Evolutionary conservation across 2,888 invertebrate species (phyloP), one percentile per base, ranked within the genome.

Genomic region (Melanargia galathea): DNA sequence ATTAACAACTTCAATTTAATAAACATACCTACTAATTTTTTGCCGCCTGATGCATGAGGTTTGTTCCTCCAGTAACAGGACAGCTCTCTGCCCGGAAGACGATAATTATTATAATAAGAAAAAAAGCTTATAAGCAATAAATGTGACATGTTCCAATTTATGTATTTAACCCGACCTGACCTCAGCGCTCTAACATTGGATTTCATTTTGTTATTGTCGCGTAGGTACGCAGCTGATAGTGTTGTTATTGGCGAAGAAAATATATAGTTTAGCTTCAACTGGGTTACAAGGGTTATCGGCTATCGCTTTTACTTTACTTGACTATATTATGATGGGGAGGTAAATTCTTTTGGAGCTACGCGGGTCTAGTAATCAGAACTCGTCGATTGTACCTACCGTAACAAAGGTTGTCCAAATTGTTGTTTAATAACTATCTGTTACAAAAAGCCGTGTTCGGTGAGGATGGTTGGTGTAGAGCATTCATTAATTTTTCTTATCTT

Each of bases 181-280:
- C 71, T 55, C 62, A 52, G 38, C 59, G 59, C 64, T 58, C 52
- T 54, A 43, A 51, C 64, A 68, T 71, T 69, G 64, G 65, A 75
- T 71, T 72, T 66, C 65, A 69, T 61, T 69, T 70, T 70, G 71
- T 73, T 76, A 73, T 74, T 74, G 71, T 73, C 71, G 70, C 62
- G 62, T 72, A 48, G 45, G 43, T 43, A 54, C 30, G 65, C 51
- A 64, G 69, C 72, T 73, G 70, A 72, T 43, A 64, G 62, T 51
- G 67, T 72, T 73, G 71, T 75, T 75, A 71, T 75, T 73, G 63
- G 57, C 24, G 30, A 62, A 58, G 68, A 66, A 69, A 69, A 68
- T 49, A 16, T 62, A 68, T 62, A 49, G 33, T 45, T 51, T 26
- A 51, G 35, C 60, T 54, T 16, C 35, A n/a, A 46, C 16, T 55